Conservation (phyloP, 2,888 invertebrate genomes). For the Luperina nickerlii region DNA sequence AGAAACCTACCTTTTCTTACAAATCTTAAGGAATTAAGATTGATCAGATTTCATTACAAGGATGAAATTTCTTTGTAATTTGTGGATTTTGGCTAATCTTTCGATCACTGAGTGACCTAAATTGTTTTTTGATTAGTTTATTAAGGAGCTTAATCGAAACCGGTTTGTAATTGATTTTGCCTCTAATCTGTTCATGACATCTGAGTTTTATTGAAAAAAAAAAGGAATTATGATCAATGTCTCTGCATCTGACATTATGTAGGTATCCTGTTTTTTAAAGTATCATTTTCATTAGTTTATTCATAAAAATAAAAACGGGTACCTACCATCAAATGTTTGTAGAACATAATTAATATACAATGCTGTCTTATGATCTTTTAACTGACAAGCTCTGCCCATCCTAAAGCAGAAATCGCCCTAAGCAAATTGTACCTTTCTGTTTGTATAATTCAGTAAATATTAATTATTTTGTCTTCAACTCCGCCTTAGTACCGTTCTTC, state of each 20-base stretch:
- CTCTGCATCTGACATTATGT: background rate
- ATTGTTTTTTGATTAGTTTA: slow-evolving; percentile 38
- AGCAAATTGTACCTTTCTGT: background rate
- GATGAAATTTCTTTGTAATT: slow-evolving; percentile 33
- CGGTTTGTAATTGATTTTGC: slow-evolving; percentile 26
- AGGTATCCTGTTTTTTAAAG: background rate
- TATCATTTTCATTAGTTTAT: background rate
- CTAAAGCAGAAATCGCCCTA: too few species aligned
- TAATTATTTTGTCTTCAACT: background rate
- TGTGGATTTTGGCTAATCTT: slow-evolving; percentile 38
- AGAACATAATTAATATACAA: background rate
- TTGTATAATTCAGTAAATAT: background rate
- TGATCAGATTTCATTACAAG: slow-evolving; percentile 36
- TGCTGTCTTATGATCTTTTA: background rate
- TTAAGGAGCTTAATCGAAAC: slow-evolving; percentile 21
- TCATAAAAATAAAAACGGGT: background rate
- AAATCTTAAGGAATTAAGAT: slow-evolving; percentile 28
- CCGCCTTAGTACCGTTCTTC: slow-evolving; percentile 3
- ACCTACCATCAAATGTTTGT: background rate
- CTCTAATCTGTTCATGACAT: slow-evolving; percentile 10
- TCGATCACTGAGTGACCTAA: slow-evolving; percentile 20
- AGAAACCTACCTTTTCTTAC: background rate
- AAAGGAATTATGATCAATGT: background rate
- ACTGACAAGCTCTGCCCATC: background rate
- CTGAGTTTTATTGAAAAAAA: background rate